Evolutionary conservation across 2,888 invertebrate genomes (phyloP).

Genomic region (Anthrax anthrax): DNA sequence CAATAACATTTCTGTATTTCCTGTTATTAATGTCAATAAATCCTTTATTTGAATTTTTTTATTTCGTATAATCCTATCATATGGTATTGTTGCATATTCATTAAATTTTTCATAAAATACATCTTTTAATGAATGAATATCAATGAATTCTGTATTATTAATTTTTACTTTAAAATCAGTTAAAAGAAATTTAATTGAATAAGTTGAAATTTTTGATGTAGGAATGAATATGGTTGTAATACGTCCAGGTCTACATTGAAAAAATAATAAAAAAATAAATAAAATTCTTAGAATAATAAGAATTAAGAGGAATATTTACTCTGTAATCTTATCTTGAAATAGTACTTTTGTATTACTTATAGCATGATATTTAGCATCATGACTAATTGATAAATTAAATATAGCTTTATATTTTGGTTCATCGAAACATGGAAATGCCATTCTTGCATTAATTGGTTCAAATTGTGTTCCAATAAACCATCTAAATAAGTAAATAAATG

Average conservation of each 20-base stretch:
- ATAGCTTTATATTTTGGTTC: slow-evolving; percentile 53
- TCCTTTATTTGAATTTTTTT: too few relatives aligned
- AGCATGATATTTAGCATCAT: slow-evolving; percentile 28
- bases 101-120: slow-evolving; percentile 38
- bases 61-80: slow-evolving; percentile 37
- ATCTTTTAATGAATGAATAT: slow-evolving; percentile 42
- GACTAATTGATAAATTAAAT: slow-evolving; percentile 46
- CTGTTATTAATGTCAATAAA: too few relatives aligned
- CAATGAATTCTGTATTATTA: background rate
- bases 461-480: slow-evolving; percentile 47
- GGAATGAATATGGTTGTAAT: slow-evolving; percentile 18
- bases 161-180: slow-evolving; percentile 30
- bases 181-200: slow-evolving; percentile 59
- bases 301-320: too few relatives aligned
- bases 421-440: slow-evolving; percentile 63
- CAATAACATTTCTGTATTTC: slow-evolving; percentile 58
- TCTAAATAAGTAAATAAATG: slow-evolving; percentile 9
- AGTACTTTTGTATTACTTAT: slow-evolving; percentile 23
- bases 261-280: background rate
- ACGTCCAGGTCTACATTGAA: slow-evolving; percentile 17
- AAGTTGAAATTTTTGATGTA: slow-evolving; percentile 51
- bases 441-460: slow-evolving; percentile 47
- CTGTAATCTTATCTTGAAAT: too few relatives aligned
- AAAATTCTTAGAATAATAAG: slow-evolving; percentile 5
- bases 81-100: slow-evolving; percentile 43